Conservation (phyloP, 2,888 invertebrate genomes). For the Flabesymbios commensalis region DNA sequence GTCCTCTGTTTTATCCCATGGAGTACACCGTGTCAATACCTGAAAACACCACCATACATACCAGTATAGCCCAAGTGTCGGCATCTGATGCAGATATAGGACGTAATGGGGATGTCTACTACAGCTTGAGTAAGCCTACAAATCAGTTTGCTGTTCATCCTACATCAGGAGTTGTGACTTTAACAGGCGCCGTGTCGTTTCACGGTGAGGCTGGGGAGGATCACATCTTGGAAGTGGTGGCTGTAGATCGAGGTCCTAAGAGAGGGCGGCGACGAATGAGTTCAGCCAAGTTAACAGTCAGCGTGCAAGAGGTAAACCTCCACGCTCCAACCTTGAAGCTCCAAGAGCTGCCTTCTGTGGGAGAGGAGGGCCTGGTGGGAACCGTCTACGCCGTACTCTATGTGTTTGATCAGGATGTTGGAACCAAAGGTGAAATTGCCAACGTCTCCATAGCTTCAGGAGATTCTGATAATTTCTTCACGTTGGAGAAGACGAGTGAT, state of each 20-base stretch:
- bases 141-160: constrained; percentile 84
- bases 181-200: constrained; percentile 75
- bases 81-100: constrained; percentile 97
- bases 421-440: constrained; percentile 79
- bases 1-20: constrained; percentile 88
- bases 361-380: constrained; percentile 77
- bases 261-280: constrained; percentile 12
- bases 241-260: constrained; percentile 76
- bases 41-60: constrained; percentile 85
- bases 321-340: constrained; percentile 83
- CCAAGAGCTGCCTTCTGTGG: constrained; percentile 74
- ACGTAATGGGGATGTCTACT: constrained; percentile 95
- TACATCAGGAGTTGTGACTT: constrained; percentile 82
- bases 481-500: constrained; percentile 64
- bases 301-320: constrained; percentile 75
- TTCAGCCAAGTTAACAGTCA: constrained; percentile 63
- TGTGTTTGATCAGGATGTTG: constrained; percentile 81
- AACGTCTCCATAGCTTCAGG: constrained; percentile 75
- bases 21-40: constrained; percentile 84
- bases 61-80: constrained; percentile 71
- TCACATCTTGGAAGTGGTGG: constrained; percentile 79
- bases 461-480: constrained; percentile 86
- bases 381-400: constrained; percentile 84
- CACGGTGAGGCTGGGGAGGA: constrained; percentile 39
- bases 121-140: constrained; percentile 81